Evolutionary conservation across 2,888 invertebrate genomes (phyloP), one percentile per base, ranked within the genome.

Genomic region (Coleophora flavipennella): DNA sequence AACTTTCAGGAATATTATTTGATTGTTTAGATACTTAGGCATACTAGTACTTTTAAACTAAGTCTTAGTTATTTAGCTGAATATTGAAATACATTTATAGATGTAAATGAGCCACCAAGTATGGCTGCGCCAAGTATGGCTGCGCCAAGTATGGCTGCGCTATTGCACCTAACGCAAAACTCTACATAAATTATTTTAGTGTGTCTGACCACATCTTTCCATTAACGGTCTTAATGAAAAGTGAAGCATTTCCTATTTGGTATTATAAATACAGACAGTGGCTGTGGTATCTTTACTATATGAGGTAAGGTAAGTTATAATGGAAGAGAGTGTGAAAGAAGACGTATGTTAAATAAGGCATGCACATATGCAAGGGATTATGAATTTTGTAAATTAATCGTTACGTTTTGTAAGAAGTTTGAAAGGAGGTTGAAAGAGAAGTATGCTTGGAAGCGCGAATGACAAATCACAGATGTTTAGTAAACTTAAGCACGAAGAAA

Each of bases 221-320:
- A 70, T 68, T 8, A 70, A 64, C 25, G 29, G 35, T 71, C 70
- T 69, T 78, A 68, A 74, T 73, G 62, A 72, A 59, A 70, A 70
- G 62, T 63, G 53, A 71, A 75, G 79, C 81, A 80, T 83, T 80
- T 83, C 80, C 81, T 83, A 83, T 83, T 84, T 74, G 84, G 83
- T 83, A 81, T 83, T 83, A 78, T 81, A 75, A 80, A 81, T 83
- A 84, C 83, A 83, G 81, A 80, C 79, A 79, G 83, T 84, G 84
- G 84, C 84, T 84, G 84, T 84, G 84, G 84, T 84, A 83, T 83
- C 72, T 80, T 81, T 76, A 81, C 79, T 78, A 20, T 80, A 78
- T 70, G 20, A 20, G 20, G 69, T 78, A 77, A 77, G 62, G 63
- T 73, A 73, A 63, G 73, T 70, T 73, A 64, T 66, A 65, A n/a